These are phyloP conservation scores for Linnaemya tessellans DNA, from an alignment of 2,888 invertebrate genomes.

Conservation along the genomic window DNA sequence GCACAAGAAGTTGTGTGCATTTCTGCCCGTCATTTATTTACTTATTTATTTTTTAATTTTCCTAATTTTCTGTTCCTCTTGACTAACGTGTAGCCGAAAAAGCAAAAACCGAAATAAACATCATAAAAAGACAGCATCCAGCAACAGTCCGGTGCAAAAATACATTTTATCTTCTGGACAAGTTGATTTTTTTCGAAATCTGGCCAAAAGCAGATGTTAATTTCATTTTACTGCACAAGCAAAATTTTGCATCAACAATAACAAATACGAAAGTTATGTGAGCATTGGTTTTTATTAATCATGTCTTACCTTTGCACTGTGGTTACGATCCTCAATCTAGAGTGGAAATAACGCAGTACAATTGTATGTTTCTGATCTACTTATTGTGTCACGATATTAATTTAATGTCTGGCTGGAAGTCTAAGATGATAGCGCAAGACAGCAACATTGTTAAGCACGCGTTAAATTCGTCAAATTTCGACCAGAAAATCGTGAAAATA, in stretches of 20 bases:
- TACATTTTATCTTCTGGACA: conserved; percentile 62
- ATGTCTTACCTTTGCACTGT: conserved; percentile 32
- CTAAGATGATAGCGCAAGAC: no score
- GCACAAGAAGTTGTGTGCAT: conserved; percentile 56
- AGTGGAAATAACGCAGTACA: not conserved
- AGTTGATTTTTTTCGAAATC: conserved; percentile 81
- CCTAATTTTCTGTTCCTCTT: conserved; percentile 11
- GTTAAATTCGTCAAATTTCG: no score
- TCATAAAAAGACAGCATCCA: not conserved
- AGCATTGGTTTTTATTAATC: conserved; percentile 42
- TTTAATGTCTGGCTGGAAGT: no score
- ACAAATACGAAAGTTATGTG: not conserved
- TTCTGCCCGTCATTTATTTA: conserved; percentile 53
- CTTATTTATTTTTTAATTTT: not conserved
- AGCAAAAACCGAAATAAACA: not conserved
- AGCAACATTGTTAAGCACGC: no score
- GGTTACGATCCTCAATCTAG: not conserved
- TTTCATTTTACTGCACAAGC: conserved; percentile 60
- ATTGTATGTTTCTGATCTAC: no score
- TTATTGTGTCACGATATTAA: no score
- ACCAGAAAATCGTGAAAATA: no score
- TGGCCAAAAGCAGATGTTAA: conserved; percentile 82
- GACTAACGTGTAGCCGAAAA: conserved; percentile 18
- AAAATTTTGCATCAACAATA: conserved; percentile 18
- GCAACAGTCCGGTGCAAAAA: not conserved